Percentiles rank a stretch among this genome's conserved stretches.
Evolutionary conservation across 2,113 vertebrate species (phyloP).

Genomic region (Tupaia tana): DNA sequence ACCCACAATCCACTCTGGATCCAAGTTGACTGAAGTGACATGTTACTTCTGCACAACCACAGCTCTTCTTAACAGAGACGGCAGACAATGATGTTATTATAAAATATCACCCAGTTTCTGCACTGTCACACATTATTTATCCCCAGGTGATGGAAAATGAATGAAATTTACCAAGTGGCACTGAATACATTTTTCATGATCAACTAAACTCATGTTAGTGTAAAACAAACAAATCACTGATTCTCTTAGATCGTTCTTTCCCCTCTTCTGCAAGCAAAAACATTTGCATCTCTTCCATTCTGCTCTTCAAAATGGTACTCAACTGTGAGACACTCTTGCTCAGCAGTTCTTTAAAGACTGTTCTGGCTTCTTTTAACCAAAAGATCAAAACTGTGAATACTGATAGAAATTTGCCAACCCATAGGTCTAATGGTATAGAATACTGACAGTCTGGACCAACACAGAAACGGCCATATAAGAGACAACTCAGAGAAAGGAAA

Average conservation of each 20-base stretch:
- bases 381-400: slow-evolving; percentile 32
- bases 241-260: neutral
- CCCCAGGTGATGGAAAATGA: slow-evolving; percentile 50
- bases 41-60: neutral
- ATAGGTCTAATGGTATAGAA: neutral
- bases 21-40: slow-evolving; percentile 32
- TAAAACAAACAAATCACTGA: neutral
- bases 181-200: slow-evolving; percentile 13
- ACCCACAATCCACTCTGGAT: neutral
- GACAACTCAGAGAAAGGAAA: neutral
- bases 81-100: slow-evolving; percentile 47
- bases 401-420: slow-evolving; percentile 43
- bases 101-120: slow-evolving; percentile 45
- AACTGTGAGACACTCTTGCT: neutral
- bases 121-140: slow-evolving; percentile 54
- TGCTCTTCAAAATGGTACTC: neutral
- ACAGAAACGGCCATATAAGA: slow-evolving; percentile 54
- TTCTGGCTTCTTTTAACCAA: slow-evolving; percentile 43
- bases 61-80: neutral
- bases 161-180: slow-evolving; percentile 16
- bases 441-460: slow-evolving; percentile 35
- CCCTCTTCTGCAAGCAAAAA: neutral
- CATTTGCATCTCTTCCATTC: neutral
- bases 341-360: slow-evolving; percentile 42
- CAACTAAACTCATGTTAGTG: neutral